Conservation (phyloP, 2,113 vertebrate genomes). For the Siniperca chuatsi region DNA sequence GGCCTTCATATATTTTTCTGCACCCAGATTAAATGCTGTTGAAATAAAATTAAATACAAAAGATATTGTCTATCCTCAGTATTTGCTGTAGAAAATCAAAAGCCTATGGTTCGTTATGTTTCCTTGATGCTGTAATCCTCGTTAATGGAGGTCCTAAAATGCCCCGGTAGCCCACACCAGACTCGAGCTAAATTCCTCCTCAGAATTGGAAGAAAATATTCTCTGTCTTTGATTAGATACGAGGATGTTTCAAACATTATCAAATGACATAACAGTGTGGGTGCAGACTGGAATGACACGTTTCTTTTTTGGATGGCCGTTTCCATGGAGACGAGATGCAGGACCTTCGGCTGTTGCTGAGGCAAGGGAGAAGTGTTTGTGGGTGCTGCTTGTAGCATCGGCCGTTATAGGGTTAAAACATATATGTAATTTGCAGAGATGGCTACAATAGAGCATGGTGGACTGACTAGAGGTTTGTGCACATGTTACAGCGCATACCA, state of each 20-base stretch:
- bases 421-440: neutral
- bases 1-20: neutral
- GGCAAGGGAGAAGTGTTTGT: neutral
- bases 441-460: neutral
- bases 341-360: slow-evolving; percentile 47
- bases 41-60: neutral
- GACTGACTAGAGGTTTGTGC: neutral
- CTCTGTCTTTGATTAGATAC: neutral
- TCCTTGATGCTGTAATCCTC: neutral
- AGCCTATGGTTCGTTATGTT: neutral
- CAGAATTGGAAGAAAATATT: neutral
- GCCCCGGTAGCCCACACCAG: neutral
- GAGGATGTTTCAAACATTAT: neutral
- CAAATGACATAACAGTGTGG: neutral
- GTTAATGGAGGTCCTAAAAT: slow-evolving; percentile 12
- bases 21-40: neutral
- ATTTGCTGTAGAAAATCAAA: neutral
- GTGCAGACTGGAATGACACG: slow-evolving; percentile 15
- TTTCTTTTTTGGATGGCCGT: slow-evolving; percentile 68
- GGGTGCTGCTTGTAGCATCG: slow-evolving; percentile 31
- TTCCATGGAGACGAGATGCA: slow-evolving; percentile 84
- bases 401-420: slow-evolving; percentile 17
- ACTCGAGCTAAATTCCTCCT: neutral
- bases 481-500: neutral
- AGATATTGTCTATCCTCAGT: neutral